Evolutionary conservation across 2,113 vertebrate species (phyloP), one percentile per base, ranked within the genome.

Genomic region (Azemiops feae): DNA sequence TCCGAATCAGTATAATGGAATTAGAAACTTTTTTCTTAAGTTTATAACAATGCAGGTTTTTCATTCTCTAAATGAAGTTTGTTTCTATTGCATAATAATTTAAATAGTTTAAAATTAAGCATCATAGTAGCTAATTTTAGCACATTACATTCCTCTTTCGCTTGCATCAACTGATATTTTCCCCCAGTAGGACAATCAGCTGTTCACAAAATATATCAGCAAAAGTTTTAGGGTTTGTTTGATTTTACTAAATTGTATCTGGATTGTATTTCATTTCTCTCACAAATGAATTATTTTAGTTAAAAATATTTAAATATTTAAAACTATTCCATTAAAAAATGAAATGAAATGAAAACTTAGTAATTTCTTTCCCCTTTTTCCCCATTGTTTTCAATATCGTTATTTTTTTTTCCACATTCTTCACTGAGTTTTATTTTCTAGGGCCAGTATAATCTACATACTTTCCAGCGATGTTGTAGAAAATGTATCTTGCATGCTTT

Each of bases 211-310:
- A 54, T 47, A 92, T 43, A 54, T 74, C 39, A 23, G 54, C 1
- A 7, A 39, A 7, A 22, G 43, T 87, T 95, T 88, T 50, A 94
- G 95, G 34, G 1, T 43, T 81, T 39, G 93, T 94, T 18, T 94
- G 94, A 89, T 53, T 92, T 47, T 53, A 57, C 91, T 94, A 94
- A 57, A 87, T 86, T 0, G 0, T 91, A 30, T 18, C 43, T 4
- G 23, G 90, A 91, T 81, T 3, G 92, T 14, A 60, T 87, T 94
- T 25, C 57, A 91, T 93, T 94, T 89, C 0, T 60, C 85, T 91
- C 85, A 50, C 16, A 45, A 88, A 91, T 94, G 11, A 85, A 90
- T 89, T 93, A 94, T 91, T 95, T 96, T 92, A 18, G 88, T 90
- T 12, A 58, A 93, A 64, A 85, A 54, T 14, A 64, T 47, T 30